These are phyloP conservation scores for Hylyphantes graminicola DNA, from an alignment of 1,140 invertebrate species.

Conservation along the genomic window DNA sequence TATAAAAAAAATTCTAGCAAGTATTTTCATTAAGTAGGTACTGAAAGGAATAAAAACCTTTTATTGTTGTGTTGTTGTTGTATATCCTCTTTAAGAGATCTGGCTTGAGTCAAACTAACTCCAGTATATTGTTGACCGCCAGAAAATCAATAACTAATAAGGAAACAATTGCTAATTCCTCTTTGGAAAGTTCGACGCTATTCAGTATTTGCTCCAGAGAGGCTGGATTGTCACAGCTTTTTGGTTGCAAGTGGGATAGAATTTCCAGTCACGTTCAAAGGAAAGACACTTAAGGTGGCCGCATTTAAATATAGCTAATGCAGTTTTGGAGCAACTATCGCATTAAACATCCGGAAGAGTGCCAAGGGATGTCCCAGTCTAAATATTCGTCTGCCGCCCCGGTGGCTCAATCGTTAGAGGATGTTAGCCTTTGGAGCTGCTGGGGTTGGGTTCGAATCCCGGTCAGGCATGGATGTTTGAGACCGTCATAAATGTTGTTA, in stretches of 20 bases:
- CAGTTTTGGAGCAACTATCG: not conserved
- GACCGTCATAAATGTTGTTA: too few species aligned
- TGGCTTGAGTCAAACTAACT: not conserved
- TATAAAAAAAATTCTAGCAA: too few species aligned
- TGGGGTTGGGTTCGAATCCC: too few species aligned
- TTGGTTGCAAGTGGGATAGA: conserved; percentile 6
- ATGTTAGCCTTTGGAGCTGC: too few species aligned
- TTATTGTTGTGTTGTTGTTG: not conserved
- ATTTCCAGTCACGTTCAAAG: not conserved
- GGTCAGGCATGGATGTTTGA: too few species aligned
- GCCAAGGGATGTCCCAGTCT: not conserved
- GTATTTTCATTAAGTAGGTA: too few species aligned
- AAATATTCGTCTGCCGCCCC: too few species aligned
- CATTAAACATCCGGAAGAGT: not conserved
- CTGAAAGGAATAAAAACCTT: too few species aligned
- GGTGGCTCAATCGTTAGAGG: too few species aligned
- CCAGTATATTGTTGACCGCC: not conserved
- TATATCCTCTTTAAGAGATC: not conserved
- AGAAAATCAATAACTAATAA: not conserved
- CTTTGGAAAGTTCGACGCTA: not conserved
- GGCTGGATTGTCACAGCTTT: conserved; percentile 20
- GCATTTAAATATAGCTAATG: not conserved
- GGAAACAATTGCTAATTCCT: too few species aligned
- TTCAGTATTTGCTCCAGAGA: not conserved
- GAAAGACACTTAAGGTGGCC: conserved; percentile 2